These are phyloP conservation scores for Rhinolophus sinicus DNA, from an alignment of 2,113 vertebrate genomes.

Conservation along the genomic window DNA sequence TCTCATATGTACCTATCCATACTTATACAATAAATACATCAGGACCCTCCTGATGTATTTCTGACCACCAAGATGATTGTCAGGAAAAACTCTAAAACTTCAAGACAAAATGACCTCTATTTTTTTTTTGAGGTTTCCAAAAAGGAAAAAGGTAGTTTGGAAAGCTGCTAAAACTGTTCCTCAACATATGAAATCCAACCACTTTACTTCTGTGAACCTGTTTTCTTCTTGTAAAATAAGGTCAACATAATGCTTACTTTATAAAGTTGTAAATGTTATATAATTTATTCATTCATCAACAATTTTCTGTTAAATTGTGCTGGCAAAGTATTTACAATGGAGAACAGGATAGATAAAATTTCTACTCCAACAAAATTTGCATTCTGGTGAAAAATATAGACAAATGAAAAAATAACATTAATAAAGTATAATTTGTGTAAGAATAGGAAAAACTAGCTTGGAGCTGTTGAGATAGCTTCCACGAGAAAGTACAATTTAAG, in stretches of 20 bases:
- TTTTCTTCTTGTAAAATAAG: not conserved
- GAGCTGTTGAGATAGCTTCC: not conserved
- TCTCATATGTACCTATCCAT: not conserved
- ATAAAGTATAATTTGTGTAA: not conserved
- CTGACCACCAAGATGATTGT: not conserved
- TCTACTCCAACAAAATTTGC: not conserved
- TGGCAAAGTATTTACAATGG: not conserved
- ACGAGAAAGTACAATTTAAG: constrained; percentile 2
- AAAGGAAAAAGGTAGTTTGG: not conserved
- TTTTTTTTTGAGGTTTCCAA: not conserved
- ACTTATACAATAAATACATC: not conserved
- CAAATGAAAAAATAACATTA: not conserved
- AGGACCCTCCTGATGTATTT: too few relatives aligned
- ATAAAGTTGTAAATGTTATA: not conserved
- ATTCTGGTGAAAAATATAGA: not conserved
- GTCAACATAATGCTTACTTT: not conserved
- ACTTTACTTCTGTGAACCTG: not conserved
- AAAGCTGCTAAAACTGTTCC: not conserved
- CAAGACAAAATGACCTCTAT: not conserved
- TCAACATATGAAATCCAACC: not conserved
- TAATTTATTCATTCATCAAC: not conserved
- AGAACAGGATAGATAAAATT: not conserved
- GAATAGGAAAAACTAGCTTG: not conserved
- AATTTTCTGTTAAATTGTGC: not conserved
- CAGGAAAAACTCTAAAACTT: not conserved